phyloP scores from a whole-genome alignment of 2,797 vertebrate species.

The Phataginus tetradactyla region DNA sequence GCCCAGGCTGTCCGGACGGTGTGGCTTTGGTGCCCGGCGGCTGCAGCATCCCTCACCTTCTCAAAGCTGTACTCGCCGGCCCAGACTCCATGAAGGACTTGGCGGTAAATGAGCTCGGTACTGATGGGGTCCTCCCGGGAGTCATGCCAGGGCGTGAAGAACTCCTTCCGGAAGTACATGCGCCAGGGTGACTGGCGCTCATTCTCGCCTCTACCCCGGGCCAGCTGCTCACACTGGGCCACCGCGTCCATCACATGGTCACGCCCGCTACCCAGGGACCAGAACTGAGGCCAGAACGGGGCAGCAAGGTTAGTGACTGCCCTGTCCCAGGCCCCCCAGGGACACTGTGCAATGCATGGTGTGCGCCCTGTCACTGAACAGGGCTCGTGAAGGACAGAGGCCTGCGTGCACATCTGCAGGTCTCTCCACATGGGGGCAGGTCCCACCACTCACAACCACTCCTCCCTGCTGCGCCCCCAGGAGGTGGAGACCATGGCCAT shows the following conservation, averaged over 20 bases:
- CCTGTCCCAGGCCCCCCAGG: fast-evolving
- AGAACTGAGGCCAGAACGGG: constrained; percentile 87
- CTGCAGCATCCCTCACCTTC: constrained; percentile 87
- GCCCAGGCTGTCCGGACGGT: background rate
- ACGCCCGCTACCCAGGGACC: constrained; percentile 92
- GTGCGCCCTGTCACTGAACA: no score
- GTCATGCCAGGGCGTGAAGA: constrained; percentile 97
- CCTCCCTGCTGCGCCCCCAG: background rate
- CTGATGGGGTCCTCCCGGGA: constrained; percentile 91
- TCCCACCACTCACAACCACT: no score
- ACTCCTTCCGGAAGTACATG: constrained; percentile 95
- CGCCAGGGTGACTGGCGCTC: constrained; percentile 95
- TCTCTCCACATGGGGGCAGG: fast-evolving
- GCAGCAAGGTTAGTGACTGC: background rate
- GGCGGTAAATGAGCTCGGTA: constrained; percentile 96
- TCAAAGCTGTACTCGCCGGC: constrained; percentile 93
- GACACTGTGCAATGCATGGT: background rate
- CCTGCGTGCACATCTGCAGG: no score
- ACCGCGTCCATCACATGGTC: constrained; percentile 97
- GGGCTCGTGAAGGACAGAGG: background rate
- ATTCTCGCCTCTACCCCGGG: constrained; percentile 90
- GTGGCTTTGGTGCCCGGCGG: fast-evolving
- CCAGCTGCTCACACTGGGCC: constrained; percentile 96
- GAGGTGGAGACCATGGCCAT: no score
- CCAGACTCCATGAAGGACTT: constrained; percentile 93